A percentile compares a stretch with the other conserved stretches of the same genome.
Conservation (phyloP, 2,797 vertebrate species). For the Enoplosus armatus region DNA sequence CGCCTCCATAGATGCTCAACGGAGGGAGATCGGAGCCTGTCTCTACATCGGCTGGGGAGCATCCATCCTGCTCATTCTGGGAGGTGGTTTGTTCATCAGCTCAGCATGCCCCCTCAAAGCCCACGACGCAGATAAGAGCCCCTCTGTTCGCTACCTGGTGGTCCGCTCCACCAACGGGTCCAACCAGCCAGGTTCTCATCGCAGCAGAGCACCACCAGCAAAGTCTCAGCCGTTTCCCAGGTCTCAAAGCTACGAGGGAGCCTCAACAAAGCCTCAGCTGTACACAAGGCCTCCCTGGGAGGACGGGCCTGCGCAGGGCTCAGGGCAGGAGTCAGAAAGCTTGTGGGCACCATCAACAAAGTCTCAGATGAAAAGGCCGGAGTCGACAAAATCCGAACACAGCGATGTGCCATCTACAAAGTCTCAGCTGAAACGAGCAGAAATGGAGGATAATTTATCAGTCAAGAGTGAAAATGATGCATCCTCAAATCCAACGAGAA, state of each 20-base stretch:
- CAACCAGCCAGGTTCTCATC: slow-evolving; percentile 44
- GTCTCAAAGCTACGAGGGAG: slow-evolving; percentile 55
- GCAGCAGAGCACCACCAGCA: slow-evolving; percentile 31
- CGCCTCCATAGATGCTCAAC: slow-evolving; percentile 84
- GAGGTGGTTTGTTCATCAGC: slow-evolving; percentile 90
- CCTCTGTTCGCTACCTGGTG: slow-evolving; percentile 78
- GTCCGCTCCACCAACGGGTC: slow-evolving; percentile 78
- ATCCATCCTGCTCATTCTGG: slow-evolving; percentile 88
- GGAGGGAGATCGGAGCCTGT: slow-evolving; percentile 91
- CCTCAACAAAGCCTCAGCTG: slow-evolving; percentile 28
- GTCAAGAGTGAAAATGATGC: slow-evolving; percentile 36
- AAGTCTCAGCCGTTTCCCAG: slow-evolving; percentile 48
- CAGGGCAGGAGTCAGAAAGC: slow-evolving; percentile 51
- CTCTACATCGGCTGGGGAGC: slow-evolving; percentile 95
- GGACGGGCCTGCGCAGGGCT: slow-evolving; percentile 1
- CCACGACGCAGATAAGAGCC: slow-evolving; percentile 61
- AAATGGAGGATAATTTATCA: slow-evolving; percentile 52
- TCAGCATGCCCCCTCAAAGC: slow-evolving; percentile 69
- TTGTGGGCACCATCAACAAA: slow-evolving; percentile 76
- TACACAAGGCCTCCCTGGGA: slow-evolving; percentile 45
- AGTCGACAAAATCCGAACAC: slow-evolving; percentile 62
- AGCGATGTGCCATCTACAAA: slow-evolving; percentile 75
- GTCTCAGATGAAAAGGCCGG: slow-evolving; percentile 70
- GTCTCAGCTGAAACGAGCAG: slow-evolving; percentile 72
- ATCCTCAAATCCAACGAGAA: slow-evolving; percentile 64